These are phyloP conservation scores for Coleophora flavipennella DNA, from an alignment of 2,888 invertebrate species.

Conservation along the genomic window DNA sequence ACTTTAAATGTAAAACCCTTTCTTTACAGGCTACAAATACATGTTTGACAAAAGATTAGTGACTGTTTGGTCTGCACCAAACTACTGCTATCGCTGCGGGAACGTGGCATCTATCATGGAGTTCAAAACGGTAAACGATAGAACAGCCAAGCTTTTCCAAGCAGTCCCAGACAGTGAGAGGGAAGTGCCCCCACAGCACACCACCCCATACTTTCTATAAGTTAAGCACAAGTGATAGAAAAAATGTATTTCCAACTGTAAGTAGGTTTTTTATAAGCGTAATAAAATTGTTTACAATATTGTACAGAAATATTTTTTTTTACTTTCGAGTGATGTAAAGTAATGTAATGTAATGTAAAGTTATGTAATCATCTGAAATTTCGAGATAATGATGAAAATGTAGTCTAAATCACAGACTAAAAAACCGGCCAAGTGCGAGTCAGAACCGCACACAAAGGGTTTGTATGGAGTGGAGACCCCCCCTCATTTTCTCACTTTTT, in stretches of 20 bases:
- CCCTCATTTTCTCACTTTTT: no score
- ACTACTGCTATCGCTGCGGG: conserved; percentile 99
- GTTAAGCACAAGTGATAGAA: conserved; percentile 27
- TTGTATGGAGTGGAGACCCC: no score
- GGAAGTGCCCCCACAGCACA: conserved; percentile 92
- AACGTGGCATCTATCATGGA: conserved; percentile 97
- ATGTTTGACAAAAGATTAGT: conserved; percentile 98
- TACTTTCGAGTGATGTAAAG: no score
- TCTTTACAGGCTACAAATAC: conserved; percentile 89
- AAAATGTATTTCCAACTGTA: conserved; percentile 36
- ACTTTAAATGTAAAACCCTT: background rate
- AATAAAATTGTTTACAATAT: conserved; percentile 51
- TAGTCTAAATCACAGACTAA: no score
- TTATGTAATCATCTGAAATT: no score
- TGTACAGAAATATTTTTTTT: conserved; percentile 7
- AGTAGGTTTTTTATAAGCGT: conserved; percentile 39
- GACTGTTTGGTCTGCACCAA: conserved; percentile 99
- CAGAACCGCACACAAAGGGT: no score
- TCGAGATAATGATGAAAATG: no score
- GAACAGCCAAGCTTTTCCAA: conserved; percentile 89
- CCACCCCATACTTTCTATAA: conserved; percentile 95
- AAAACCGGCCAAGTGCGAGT: no score
- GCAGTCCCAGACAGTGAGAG: conserved; percentile 97
- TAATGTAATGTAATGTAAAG: no score
- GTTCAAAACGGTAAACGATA: conserved; percentile 84